Evolutionary conservation across 2,113 vertebrate genomes (phyloP).

Genomic region (Heterochromis multidens): DNA sequence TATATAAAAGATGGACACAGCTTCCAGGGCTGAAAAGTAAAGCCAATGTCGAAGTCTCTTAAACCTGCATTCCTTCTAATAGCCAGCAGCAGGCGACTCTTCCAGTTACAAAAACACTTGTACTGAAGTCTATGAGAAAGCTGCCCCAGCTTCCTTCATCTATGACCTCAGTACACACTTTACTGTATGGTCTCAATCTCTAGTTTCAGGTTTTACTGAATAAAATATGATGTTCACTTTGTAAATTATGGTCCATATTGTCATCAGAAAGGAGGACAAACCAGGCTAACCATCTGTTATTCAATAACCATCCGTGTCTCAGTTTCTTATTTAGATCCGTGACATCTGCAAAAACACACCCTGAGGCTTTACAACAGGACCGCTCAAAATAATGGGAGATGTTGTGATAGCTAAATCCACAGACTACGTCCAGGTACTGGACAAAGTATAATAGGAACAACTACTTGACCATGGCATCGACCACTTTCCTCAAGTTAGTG

Average conservation of each 20-base stretch:
- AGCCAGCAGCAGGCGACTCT: too few species aligned
- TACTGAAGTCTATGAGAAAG: too few species aligned
- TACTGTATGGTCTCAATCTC: accelerated
- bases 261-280: not conserved
- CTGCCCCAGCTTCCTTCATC: not conserved
- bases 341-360: not conserved
- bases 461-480: not conserved
- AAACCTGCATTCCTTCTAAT: too few species aligned
- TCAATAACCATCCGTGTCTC: not conserved
- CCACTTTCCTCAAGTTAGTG: not conserved
- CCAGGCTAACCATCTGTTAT: not conserved
- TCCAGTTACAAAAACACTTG: too few species aligned
- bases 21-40: not conserved
- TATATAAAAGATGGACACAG: not conserved
- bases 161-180: not conserved
- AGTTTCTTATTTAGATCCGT: not conserved
- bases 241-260: not conserved
- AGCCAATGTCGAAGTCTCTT: not conserved
- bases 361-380: accelerated
- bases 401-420: not conserved
- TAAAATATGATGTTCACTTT: not conserved
- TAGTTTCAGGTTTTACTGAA: not conserved
- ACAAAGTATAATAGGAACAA: not conserved
- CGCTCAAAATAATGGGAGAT: accelerated
- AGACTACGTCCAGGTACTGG: not conserved